Evolutionary conservation across 2,797 vertebrate species (phyloP), one percentile per base, ranked within the genome.

Genomic region (Melanotaenia nigrans): DNA sequence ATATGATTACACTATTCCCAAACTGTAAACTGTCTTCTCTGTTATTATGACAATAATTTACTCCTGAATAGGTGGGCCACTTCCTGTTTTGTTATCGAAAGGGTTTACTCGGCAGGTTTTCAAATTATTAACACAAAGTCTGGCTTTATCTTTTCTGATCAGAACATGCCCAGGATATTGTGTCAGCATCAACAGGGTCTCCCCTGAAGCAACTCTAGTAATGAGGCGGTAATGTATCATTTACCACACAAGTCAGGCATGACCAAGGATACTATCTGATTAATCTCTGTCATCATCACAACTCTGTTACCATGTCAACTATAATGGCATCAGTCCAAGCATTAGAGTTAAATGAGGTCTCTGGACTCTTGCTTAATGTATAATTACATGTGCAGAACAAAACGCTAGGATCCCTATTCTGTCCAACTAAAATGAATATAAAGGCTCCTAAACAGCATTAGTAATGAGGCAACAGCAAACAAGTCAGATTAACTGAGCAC

Each of bases 131-230:
- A 57, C 28, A 64, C 30, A 61, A 58, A 64, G 73, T 85, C 71
- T 71, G 40, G 14, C 30, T 28, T 53, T n/a, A 58, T 6, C 55
- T 80, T 81, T 85, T 86, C 85, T 74, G 73, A 86, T 85, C 22
- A 35, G 47, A 75, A 77, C 78, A 73, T 9, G 65, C 38, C 61
- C 28, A 0, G n/a, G 56, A 57, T 65, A 58, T 61, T 38, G 10
- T 76, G 38, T 66, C 65, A 10, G 13, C 24, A 57, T 16, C 49
- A 61, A 68, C 67, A 67, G 61, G 0, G 36, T 67, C 18, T 25
- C 2, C 6, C 54, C 49, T 5, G 12, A 4, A 32, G 40, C 59
- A 36, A 74, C 71, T 30, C 11, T 4, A 10, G 47, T 25, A 49
- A 49, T 45, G 71, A 75, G 32, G 18, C 20, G 33, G 5, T 76